A percentile compares a stretch with the other conserved stretches of the same genome.
Conservation (phyloP, 2,797 vertebrate species). For the Lophotriccus pileatus region DNA sequence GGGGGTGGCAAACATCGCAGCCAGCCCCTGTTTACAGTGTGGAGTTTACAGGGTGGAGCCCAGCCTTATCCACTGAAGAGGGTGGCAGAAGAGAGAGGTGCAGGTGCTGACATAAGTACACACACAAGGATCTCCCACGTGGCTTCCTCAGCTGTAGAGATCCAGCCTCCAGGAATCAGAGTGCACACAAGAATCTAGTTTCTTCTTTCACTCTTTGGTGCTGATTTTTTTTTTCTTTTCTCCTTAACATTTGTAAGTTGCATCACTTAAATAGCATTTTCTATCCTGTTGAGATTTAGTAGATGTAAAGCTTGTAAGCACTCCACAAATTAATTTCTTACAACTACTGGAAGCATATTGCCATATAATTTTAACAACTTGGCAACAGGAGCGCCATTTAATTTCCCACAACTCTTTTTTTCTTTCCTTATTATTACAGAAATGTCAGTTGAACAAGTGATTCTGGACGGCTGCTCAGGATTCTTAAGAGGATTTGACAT, state of each 20-base stretch:
- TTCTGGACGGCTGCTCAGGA: conserved; percentile 38
- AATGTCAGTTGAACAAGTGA: conserved; percentile 60
- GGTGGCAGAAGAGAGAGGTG: not conserved
- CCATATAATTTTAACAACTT: conserved; percentile 66
- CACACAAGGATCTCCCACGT: rapidly evolving
- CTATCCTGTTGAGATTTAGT: conserved; percentile 58
- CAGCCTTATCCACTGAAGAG: not conserved
- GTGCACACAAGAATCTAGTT: not conserved
- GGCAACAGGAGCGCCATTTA: conserved; percentile 53
- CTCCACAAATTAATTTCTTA: conserved; percentile 69
- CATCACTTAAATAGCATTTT: conserved; percentile 55
- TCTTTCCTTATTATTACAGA: conserved; percentile 62
- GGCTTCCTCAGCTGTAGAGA: not conserved
- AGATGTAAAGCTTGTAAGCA: conserved; percentile 61
- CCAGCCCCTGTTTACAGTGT: not conserved
- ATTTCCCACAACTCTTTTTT: conserved; percentile 68
- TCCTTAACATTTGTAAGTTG: conserved; percentile 12
- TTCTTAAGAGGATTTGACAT: conserved; percentile 60
- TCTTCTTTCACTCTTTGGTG: conserved; percentile 34
- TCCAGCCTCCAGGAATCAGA: not conserved
- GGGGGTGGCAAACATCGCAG: not conserved
- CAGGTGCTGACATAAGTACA: not conserved
- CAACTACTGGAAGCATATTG: conserved; percentile 64
- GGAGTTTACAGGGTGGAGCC: not conserved
- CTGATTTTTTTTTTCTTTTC: not conserved